Evolutionary conservation across 2,888 invertebrate species (phyloP), one percentile per base, ranked within the genome.

Genomic region (Ceriagrion tenellum): DNA sequence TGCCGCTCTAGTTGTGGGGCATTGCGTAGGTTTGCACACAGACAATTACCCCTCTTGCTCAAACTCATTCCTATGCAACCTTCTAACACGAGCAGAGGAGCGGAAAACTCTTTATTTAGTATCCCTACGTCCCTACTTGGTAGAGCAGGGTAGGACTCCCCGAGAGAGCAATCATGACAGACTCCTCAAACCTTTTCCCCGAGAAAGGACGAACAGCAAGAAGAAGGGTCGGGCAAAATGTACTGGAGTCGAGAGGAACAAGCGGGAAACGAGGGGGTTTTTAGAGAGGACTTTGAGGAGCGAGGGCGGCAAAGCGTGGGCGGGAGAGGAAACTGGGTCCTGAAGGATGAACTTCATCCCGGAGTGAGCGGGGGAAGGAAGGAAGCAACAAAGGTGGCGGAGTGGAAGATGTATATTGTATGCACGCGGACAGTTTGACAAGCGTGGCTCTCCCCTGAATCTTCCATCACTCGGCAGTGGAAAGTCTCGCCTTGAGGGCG

Each of bases 101-200:
- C 47, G 47, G 69, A 26, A 69, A 18, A 59, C 59, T 59, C 59
- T 59, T 16, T 69, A n/a, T 69, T 69, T n/a, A 13, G 47, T 8
- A 47, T 47, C 47, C 47, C 47, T 47, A 2, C 47, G 47, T 8
- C 47, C 47, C 47, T 47, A 47, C 4, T 23, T n/a, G 6, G n/a
- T 23, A n/a, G 69, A 69, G n/a, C 69, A 0, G 16, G 35, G 30
- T 3, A 81, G 81, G 35, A 30, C 81, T 35, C 81, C 81, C 81
- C 81, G 81, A 3, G 81, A n/a, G 81, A 81, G 81, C 81, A 35
- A 35, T 81, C 35, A 81, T 30, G 81, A 81, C 81, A 81, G 81
- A 81, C 35, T 35, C 81, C 35, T 81, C 81, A 18, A 81, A 81
- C 35, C 30, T 81, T 69, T 69, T n/a, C n/a, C 6, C 12, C 10